Conservation (phyloP, 2,888 invertebrate genomes). For the Drosophila paranaensis region DNA sequence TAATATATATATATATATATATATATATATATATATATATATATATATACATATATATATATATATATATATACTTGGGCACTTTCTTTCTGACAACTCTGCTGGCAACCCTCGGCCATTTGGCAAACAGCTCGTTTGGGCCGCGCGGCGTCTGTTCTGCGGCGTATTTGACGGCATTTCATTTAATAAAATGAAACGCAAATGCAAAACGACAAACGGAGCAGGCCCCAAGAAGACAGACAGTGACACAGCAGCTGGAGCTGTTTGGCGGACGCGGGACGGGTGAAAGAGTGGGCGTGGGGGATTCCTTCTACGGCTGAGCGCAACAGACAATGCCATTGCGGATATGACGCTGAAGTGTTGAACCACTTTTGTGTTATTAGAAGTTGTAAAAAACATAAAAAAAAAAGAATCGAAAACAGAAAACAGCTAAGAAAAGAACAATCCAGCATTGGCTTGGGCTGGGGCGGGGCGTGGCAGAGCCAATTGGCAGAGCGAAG, state of each 20-base stretch:
- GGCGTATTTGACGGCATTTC: constrained; percentile 70
- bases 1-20: no score
- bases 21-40: no score
- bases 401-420: neutral
- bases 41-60: no score
- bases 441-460: constrained; percentile 19
- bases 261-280: no score
- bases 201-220: constrained; percentile 55
- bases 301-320: neutral
- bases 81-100: no score
- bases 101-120: constrained; percentile 55
- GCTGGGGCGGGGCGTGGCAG: constrained; percentile 25
- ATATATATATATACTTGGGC: no score
- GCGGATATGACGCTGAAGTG: constrained; percentile 67
- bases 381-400: constrained; percentile 67
- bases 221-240: constrained; percentile 28
- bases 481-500: constrained; percentile 44
- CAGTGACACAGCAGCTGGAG: constrained; percentile 35
- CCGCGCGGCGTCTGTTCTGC: constrained; percentile 52
- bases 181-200: constrained; percentile 74
- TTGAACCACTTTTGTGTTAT: constrained; percentile 77
- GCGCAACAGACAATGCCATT: constrained; percentile 53
- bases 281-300: no score
- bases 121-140: constrained; percentile 53
- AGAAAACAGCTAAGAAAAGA: constrained; percentile 41